phyloP scores from a whole-genome alignment of 2,797 vertebrate genomes.

The Phataginus tricuspis region DNA sequence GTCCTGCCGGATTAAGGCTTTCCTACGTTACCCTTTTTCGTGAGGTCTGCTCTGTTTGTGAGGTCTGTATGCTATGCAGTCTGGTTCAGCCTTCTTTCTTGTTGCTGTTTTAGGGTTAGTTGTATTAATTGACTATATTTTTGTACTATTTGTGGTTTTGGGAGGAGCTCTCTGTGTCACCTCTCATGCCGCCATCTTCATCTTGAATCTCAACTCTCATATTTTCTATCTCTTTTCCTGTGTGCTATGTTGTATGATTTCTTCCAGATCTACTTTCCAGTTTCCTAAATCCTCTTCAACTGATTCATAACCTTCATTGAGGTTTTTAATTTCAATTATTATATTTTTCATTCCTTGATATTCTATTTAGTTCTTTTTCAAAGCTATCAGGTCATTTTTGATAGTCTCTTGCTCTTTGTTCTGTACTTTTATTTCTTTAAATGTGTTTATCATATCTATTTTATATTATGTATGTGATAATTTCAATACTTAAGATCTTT shows the following conservation, averaged over 20 bases:
- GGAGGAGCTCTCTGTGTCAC: no score
- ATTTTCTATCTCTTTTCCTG: not conserved
- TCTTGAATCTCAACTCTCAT: no score
- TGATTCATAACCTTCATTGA: not conserved
- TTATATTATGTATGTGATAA: not conserved
- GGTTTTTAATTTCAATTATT: constrained; percentile 14
- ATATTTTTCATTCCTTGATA: not conserved
- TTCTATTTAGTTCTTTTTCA: constrained; percentile 18
- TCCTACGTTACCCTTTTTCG: no score
- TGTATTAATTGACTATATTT: no score
- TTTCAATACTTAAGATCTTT: not conserved
- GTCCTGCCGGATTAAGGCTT: no score
- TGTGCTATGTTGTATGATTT: constrained; percentile 18
- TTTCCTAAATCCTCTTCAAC: constrained; percentile 49
- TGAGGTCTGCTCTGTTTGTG: no score
- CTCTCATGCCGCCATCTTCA: no score
- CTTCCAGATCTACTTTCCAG: not conserved
- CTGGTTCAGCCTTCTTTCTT: no score
- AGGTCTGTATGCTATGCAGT: no score
- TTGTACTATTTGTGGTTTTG: no score
- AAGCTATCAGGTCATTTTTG: not conserved
- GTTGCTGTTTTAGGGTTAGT: no score
- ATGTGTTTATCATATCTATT: constrained; percentile 7
- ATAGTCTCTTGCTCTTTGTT: not conserved
- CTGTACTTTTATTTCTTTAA: constrained; percentile 36